Base-by-base conservation (phyloP, 92 coral and sea anemone genomes). In the Virgularia gustaviana region DNA sequence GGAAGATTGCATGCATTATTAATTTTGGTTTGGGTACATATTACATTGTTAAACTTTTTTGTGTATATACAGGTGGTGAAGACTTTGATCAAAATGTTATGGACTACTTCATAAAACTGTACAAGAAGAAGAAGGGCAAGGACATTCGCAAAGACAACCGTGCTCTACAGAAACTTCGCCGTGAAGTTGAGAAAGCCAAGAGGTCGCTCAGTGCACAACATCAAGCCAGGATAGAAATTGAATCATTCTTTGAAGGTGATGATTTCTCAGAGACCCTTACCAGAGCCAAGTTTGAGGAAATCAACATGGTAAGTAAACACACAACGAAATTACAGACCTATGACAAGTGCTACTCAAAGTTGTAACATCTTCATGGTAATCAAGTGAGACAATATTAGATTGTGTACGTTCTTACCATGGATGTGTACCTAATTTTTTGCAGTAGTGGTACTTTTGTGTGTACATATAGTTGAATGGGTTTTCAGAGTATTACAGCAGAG, bases 61-160 rank as follows among this genome's bases (percentile, higher is more conserved):
- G 24, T n/a, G n/a, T n/a, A 1, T 52, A 34, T 47, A 16, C 73
- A 92, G 98, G 98, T 84, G 98, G 98, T 63, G 98, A 92, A 86
- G 98, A 92, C 82, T 92, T 92, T 85, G 98, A 92, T 76, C 98
- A 92, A 84, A 76, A 80, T 36, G 96, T 92, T 44, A 92, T 92
- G 98, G 92, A 89, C 3, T 84, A 92, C 49, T 92, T 92, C 79
- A 89, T 92, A 80, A 92, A 92, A 72, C 78, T 92, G 32, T 92
- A 92, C 85, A 92, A 89, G 88, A 92, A 92, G 59, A 92, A 92
- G 96, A 92, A 89, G 72, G 98, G 98, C 88, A 92, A 92, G 73
- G 86, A 92, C 58, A 85, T 92, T 36, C 98, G 98, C 55, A 92
- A 92, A 78, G 98, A 92, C 80, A 88, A 92, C 92, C 85, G 98